Evolutionary conservation across 2,888 invertebrate species (phyloP).

Genomic region (Rotaria macrura): DNA sequence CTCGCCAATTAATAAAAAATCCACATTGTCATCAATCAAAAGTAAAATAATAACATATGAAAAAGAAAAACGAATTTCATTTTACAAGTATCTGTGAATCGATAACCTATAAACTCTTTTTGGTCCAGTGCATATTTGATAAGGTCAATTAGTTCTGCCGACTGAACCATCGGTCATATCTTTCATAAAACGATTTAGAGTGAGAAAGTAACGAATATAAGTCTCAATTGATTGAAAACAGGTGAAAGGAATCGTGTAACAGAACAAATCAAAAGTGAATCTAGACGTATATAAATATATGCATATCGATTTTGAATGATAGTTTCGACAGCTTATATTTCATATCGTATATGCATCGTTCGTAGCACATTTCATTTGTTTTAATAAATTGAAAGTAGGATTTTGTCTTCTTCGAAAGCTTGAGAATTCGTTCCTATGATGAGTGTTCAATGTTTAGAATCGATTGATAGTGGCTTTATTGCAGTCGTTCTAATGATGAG

Average conservation of each 20-base stretch:
- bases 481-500: no score
- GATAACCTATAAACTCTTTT: background rate
- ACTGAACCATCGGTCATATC: background rate
- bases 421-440: no score
- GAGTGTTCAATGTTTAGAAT: no score
- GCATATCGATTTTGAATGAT: background rate
- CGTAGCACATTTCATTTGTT: background rate
- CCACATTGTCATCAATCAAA: background rate
- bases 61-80: no score
- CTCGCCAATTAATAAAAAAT: background rate
- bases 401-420: no score
- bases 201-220: background rate
- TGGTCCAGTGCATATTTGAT: background rate
- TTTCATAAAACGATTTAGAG: background rate
- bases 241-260: background rate
- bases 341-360: background rate
- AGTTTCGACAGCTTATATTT: background rate
- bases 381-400: no score
- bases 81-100: background rate
- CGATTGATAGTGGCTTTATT: no score
- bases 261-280: background rate
- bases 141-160: constrained; percentile 1
- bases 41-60: background rate
- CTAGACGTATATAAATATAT: background rate
- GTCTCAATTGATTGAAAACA: constrained; percentile 12